These are phyloP conservation scores for Pammene aurita DNA, from an alignment of 2,888 invertebrate species.

Conservation along the genomic window DNA sequence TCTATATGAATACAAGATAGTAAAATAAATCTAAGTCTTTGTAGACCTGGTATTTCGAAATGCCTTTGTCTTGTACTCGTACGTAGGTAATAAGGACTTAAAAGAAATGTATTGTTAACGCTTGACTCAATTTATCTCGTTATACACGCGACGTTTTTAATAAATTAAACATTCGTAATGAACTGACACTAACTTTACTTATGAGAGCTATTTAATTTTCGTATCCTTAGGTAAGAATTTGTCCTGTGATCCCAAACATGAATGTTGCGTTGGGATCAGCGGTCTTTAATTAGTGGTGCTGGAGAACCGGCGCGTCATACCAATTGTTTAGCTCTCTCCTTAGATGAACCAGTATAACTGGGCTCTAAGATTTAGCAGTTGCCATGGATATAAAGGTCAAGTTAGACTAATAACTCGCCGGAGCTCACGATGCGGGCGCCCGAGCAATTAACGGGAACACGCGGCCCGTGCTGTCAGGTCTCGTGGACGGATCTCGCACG, in stretches of 20 bases:
- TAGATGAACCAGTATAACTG: neutral
- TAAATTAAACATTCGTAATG: constrained; percentile 32
- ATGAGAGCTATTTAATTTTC: constrained; percentile 5
- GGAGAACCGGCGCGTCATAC: neutral
- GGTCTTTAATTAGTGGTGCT: constrained; percentile 6
- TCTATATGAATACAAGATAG: too few species aligned
- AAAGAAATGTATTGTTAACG: constrained; percentile 21
- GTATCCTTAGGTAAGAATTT: neutral
- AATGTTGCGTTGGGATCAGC: neutral
- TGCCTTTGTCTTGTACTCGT: constrained; percentile 11
- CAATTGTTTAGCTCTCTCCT: neutral
- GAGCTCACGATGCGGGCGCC: too few species aligned
- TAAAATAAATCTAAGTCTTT: constrained; percentile 11
- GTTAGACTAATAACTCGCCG: too few species aligned
- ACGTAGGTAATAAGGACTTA: neutral
- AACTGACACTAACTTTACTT: constrained; percentile 9
- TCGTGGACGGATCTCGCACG: constrained; percentile 5
- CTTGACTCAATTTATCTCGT: constrained; percentile 13
- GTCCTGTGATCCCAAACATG: constrained; percentile 5
- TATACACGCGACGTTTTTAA: constrained; percentile 11
- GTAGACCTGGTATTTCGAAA: constrained; percentile 14
- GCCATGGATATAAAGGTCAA: neutral
- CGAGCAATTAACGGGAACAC: neutral
- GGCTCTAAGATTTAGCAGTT: neutral
- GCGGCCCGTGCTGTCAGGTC: neutral